A percentile compares a stretch with the other conserved stretches of the same genome.
Conservation (phyloP, 2,797 vertebrate species). For the Podarcis lilfordi region DNA sequence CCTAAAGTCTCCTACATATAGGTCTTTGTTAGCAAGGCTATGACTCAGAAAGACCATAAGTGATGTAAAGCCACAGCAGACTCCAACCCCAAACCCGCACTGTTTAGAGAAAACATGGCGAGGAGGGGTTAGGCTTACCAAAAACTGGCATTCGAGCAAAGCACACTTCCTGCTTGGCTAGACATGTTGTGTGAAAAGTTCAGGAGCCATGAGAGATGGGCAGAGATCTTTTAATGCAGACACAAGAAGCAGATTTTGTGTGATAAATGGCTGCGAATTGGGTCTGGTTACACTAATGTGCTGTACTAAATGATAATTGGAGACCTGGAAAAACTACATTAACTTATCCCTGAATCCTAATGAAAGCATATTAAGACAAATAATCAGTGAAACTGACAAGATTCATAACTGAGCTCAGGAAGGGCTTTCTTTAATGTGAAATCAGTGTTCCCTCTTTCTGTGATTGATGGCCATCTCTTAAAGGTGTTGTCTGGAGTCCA, state of each 20-base stretch:
- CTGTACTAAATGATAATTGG: slow-evolving; percentile 6
- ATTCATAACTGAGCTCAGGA: slow-evolving; percentile 2
- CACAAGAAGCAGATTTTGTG: background rate
- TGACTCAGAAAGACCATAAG: slow-evolving; percentile 45
- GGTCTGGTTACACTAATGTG: background rate
- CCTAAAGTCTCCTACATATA: background rate
- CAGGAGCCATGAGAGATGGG: background rate
- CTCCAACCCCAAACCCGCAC: slow-evolving; percentile 43
- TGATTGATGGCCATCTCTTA: background rate
- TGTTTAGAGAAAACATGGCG: slow-evolving; percentile 30
- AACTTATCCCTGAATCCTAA: slow-evolving; percentile 15
- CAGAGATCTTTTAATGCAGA: background rate
- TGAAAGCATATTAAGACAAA: background rate
- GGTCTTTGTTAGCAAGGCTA: slow-evolving; percentile 8
- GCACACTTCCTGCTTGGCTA: background rate
- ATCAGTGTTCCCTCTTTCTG: background rate
- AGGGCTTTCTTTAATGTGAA: background rate
- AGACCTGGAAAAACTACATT: slow-evolving; percentile 9
- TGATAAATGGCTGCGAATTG: slow-evolving; percentile 6
- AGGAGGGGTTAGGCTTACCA: background rate
- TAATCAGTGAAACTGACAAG: background rate
- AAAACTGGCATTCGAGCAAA: slow-evolving; percentile 10
- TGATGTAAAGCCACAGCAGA: slow-evolving; percentile 42
- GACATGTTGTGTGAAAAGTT: background rate
- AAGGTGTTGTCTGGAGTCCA: background rate